Conservation (phyloP, 2,888 invertebrate species). For the Aphidius colemani region DNA sequence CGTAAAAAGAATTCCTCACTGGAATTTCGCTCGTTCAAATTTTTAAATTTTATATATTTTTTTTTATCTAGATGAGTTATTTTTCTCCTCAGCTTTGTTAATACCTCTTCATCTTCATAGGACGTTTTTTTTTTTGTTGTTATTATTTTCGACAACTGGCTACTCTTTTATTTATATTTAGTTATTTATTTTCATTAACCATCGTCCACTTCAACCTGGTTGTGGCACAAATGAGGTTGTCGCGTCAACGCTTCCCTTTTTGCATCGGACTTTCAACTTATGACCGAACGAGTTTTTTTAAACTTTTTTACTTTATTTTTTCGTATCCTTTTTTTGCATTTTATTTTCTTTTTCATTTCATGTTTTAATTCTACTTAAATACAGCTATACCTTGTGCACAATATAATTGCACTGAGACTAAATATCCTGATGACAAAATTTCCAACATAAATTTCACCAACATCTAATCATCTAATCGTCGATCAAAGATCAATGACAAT, state of each 20-base stretch:
- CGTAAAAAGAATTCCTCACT: too few species aligned
- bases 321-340: constrained; percentile 4
- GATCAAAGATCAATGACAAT: too few species aligned
- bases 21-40: too few species aligned
- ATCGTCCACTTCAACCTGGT: constrained; percentile 33
- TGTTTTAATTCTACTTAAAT: constrained; percentile 9
- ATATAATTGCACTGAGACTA: too few species aligned
- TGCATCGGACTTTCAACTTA: constrained; percentile 27
- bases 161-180: constrained; percentile 16
- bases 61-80: constrained; percentile 9
- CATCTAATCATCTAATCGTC: too few species aligned
- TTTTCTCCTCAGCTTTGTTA: constrained; percentile 8
- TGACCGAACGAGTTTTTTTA: constrained; percentile 37
- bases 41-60: neutral
- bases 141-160: too few species aligned
- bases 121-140: too few species aligned
- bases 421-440: too few species aligned
- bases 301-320: constrained; percentile 25
- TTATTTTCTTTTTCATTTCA: constrained; percentile 4
- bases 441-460: too few species aligned
- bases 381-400: neutral
- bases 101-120: too few species aligned
- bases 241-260: constrained; percentile 53
- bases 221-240: constrained; percentile 57
- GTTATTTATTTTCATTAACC: constrained; percentile 38